These are phyloP conservation scores for Forbesichthys agassizii DNA, from an alignment of 2,113 vertebrate species.

Conservation along the genomic window DNA sequence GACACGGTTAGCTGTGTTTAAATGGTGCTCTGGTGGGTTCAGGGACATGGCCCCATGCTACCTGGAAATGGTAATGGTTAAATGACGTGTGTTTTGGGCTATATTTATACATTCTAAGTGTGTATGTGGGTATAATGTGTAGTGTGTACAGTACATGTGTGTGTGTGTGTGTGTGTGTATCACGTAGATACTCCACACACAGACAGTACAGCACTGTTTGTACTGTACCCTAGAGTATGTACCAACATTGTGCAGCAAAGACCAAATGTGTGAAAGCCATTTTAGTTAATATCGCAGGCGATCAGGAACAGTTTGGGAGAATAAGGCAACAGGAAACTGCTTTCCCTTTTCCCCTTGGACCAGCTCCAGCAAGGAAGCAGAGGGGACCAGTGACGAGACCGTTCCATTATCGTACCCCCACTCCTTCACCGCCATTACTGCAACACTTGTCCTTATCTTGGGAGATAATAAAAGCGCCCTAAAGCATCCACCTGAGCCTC, in stretches of 20 bases:
- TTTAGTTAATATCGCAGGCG: conserved; percentile 53
- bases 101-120: conserved; percentile 34
- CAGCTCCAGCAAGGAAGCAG: conserved; percentile 50
- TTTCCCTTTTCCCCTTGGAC: conserved; percentile 47
- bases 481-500: conserved; percentile 30
- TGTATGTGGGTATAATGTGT: not conserved
- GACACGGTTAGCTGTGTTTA: conserved; percentile 52
- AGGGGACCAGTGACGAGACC: conserved; percentile 46
- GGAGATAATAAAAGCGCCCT: conserved; percentile 22
- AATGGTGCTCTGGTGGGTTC: conserved; percentile 37
- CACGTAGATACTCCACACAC: conserved; percentile 62
- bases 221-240: conserved; percentile 40
- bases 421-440: conserved; percentile 39
- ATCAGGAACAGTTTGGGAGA: conserved; percentile 44
- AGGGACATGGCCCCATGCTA: conserved; percentile 48
- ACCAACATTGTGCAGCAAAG: conserved; percentile 60
- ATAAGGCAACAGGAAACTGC: conserved; percentile 41
- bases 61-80: conserved; percentile 25
- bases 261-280: conserved; percentile 52
- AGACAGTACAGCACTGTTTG: conserved; percentile 47
- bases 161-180: conserved; percentile 51
- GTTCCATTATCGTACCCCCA: conserved; percentile 28
- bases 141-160: conserved; percentile 14
- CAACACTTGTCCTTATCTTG: conserved; percentile 51
- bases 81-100: conserved; percentile 30